A percentile compares a stretch with the other conserved stretches of the same genome.
Evolutionary conservation across 1,140 invertebrate genomes (phyloP).

Genomic region (Rhynchophorus ferrugineus): DNA sequence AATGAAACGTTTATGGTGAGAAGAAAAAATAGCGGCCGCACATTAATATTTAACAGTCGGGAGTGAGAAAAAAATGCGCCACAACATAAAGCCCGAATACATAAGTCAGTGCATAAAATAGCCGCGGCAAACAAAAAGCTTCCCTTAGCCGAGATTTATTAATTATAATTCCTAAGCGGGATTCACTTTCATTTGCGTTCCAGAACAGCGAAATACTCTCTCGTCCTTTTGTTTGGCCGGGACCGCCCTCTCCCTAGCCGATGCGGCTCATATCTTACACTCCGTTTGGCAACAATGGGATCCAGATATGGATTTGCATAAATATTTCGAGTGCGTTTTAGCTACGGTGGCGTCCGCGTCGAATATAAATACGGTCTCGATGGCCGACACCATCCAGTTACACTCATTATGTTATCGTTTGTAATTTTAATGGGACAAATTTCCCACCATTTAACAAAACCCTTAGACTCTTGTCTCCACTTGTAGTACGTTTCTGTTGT

Average conservation of each 20-base stretch:
- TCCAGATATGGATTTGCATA: slow-evolving; percentile 30
- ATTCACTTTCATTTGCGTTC: slow-evolving; percentile 15
- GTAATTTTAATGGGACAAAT: too few relatives aligned
- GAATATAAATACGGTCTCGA: slow-evolving; percentile 17
- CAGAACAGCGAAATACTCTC: slow-evolving; percentile 9
- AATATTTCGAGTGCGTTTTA: slow-evolving; percentile 21
- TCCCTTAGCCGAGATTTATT: slow-evolving; percentile 20
- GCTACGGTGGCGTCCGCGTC: slow-evolving; percentile 2
- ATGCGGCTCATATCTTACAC: slow-evolving; percentile 27
- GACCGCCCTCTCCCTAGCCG: background rate
- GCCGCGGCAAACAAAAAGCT: background rate
- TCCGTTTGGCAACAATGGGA: slow-evolving; percentile 29
- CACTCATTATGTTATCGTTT: too few relatives aligned
- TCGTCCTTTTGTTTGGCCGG: slow-evolving; percentile 18
- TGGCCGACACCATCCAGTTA: too few relatives aligned
- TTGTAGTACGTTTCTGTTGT: too few relatives aligned
- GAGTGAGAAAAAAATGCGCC: too few relatives aligned
- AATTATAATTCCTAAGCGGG: slow-evolving; percentile 22
- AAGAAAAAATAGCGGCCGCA: background rate
- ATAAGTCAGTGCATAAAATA: background rate
- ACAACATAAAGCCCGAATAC: background rate
- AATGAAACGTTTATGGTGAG: too few relatives aligned
- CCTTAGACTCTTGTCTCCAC: too few relatives aligned
- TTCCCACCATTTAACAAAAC: too few relatives aligned
- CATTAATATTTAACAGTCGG: too few relatives aligned